phyloP scores from a whole-genome alignment of 1,140 invertebrate genomes.

The Drosophila erecta region DNA sequence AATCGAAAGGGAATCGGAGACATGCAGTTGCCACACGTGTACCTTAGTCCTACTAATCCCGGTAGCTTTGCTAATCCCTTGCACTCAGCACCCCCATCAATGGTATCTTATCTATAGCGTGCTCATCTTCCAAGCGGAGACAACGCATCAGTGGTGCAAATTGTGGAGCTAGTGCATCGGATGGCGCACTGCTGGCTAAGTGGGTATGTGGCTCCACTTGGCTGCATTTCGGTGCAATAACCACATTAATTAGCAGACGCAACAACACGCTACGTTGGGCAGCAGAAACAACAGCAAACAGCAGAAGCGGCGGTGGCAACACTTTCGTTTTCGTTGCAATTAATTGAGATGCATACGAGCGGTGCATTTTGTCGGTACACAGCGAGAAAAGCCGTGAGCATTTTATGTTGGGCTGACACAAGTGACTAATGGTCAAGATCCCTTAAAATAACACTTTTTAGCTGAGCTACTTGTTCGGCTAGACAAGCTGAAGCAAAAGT shows the following conservation, averaged over 20 bases:
- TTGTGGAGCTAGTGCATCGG: slow-evolving; percentile 22
- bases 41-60: too few species aligned
- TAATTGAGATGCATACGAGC: slow-evolving; percentile 64
- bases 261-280: slow-evolving; percentile 68
- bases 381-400: not conserved
- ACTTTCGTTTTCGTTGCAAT: slow-evolving; percentile 81
- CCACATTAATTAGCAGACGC: slow-evolving; percentile 77
- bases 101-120: too few species aligned
- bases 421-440: too few species aligned
- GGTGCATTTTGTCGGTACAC: slow-evolving; percentile 15
- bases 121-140: not conserved
- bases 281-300: slow-evolving; percentile 8
- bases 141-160: not conserved
- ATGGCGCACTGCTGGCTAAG: slow-evolving; percentile 7
- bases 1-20: slow-evolving; percentile 3
- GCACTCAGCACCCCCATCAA: too few species aligned
- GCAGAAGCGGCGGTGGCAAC: slow-evolving; percentile 43
- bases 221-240: slow-evolving; percentile 80
- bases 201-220: slow-evolving; percentile 54
- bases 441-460: too few species aligned
- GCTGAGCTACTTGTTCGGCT: too few species aligned
- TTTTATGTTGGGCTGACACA: too few species aligned
- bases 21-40: too few species aligned
- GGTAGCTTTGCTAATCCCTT: too few species aligned
- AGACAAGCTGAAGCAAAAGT: too few species aligned